phyloP scores from a whole-genome alignment of 92 coral and sea anemone species.

The Plumapathes pennacea region DNA sequence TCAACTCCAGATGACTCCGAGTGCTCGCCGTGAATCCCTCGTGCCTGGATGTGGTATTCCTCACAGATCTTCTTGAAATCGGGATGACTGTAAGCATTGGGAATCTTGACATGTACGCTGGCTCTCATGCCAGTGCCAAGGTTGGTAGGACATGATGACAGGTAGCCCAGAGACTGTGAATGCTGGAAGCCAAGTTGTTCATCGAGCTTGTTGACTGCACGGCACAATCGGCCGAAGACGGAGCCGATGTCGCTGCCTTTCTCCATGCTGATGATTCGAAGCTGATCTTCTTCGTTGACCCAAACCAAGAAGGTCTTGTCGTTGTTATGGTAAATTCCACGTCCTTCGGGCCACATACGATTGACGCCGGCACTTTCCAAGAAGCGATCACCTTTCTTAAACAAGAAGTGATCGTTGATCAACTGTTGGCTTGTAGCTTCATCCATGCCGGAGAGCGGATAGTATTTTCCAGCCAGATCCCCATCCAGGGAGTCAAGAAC shows the following conservation, averaged over 20 bases:
- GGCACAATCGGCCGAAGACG: conserved; percentile 72
- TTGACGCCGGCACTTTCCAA: conserved; percentile 81
- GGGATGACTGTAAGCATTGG: conserved; percentile 71
- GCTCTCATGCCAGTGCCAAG: conserved; percentile 97
- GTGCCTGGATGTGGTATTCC: conserved; percentile 71
- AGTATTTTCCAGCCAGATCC: conserved; percentile 68
- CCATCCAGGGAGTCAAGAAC: conserved; percentile 62
- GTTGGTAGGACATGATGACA: conserved; percentile 87
- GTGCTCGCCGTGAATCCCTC: conserved; percentile 89
- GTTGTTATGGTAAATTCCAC: conserved; percentile 91
- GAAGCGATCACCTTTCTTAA: conserved; percentile 83
- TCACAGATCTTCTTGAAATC: conserved; percentile 82
- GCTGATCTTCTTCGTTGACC: conserved; percentile 96
- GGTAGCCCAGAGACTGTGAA: conserved; percentile 69
- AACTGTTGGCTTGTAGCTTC: conserved; percentile 63
- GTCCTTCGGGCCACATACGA: conserved; percentile 88
- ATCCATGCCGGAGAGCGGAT: conserved; percentile 78
- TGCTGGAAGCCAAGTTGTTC: conserved; percentile 75
- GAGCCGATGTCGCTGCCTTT: conserved; percentile 85
- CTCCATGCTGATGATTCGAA: conserved; percentile 96
- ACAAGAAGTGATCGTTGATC: conserved; percentile 74
- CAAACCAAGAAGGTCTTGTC: conserved; percentile 90
- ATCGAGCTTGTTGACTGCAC: conserved; percentile 83
- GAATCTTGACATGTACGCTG: conserved; percentile 90
- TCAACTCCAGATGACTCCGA: conserved; percentile 82